Percentiles rank a stretch among this genome's conserved stretches.
Evolutionary conservation across 2,113 vertebrate genomes (phyloP).

Genomic region (Vireo altiloquus): DNA sequence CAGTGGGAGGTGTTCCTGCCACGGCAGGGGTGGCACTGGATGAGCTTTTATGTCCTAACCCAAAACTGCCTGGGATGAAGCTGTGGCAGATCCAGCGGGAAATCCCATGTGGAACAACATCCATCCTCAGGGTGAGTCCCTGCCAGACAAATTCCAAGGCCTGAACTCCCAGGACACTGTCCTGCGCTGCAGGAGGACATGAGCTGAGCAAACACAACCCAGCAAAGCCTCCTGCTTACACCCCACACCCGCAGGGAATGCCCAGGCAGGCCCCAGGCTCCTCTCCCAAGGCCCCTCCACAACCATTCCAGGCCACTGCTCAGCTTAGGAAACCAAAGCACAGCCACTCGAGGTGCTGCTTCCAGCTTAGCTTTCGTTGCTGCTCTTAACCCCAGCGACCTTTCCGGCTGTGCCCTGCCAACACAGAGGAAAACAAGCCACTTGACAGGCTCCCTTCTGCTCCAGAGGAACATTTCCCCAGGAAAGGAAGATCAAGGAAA

Average conservation of each 20-base stretch:
- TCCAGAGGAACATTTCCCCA: background rate
- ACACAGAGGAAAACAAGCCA: constrained; percentile 28
- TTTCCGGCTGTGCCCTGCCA: constrained; percentile 30
- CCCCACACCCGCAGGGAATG: background rate
- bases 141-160: background rate
- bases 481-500: constrained; percentile 16
- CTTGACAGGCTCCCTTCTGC: constrained; percentile 22
- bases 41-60: background rate
- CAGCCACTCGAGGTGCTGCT: background rate
- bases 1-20: background rate
- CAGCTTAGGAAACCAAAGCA: constrained; percentile 17
- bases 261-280: background rate
- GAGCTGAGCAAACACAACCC: accelerated
- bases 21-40: accelerated
- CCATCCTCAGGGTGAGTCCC: accelerated
- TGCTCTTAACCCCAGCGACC: constrained; percentile 34
- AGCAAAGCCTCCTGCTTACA: accelerated
- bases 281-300: background rate
- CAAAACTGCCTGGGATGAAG: background rate
- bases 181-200: background rate
- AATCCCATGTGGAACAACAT: background rate
- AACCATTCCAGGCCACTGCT: accelerated
- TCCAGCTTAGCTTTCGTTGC: background rate
- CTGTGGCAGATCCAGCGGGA: background rate
- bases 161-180: too few relatives aligned